These are phyloP conservation scores for Trigoniulus corallinus DNA, from an alignment of 1,140 invertebrate genomes.

Conservation along the genomic window DNA sequence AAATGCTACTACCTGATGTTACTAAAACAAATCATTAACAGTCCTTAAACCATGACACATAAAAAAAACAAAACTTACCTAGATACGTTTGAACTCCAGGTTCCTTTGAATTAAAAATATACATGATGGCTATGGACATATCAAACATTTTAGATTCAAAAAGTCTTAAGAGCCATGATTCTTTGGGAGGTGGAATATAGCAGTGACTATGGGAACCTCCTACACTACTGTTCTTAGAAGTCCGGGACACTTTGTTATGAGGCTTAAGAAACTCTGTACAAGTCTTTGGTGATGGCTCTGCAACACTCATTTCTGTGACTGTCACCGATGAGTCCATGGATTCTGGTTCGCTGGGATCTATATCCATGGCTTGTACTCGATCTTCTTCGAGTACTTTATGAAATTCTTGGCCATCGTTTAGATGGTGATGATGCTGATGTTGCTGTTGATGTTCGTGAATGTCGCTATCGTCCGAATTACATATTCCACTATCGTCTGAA, in stretches of 20 bases:
- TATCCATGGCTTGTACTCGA: constrained; percentile 8
- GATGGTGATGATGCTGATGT: constrained; percentile 1
- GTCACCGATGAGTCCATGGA: constrained; percentile 35
- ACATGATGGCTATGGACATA: constrained; percentile 93
- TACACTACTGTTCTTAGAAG: constrained; percentile 9
- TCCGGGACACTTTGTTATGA: not conserved
- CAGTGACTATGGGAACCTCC: too few species aligned
- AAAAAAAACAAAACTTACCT: constrained; percentile 34
- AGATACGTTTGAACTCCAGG: constrained; percentile 90
- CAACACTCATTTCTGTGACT: constrained; percentile 24
- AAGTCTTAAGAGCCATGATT: constrained; percentile 59
- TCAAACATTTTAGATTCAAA: constrained; percentile 95
- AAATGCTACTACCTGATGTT: too few species aligned
- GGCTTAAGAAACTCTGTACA: not conserved
- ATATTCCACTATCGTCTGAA: constrained; percentile 68
- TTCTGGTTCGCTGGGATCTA: constrained; percentile 44
- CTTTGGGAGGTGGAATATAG: too few species aligned
- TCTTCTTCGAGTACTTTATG: constrained; percentile 8
- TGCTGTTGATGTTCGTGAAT: constrained; percentile 12
- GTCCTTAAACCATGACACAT: too few species aligned
- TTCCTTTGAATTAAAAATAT: constrained; percentile 97
- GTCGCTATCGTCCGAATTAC: constrained; percentile 49
- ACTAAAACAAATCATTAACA: too few species aligned
- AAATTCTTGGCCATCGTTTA: not conserved
- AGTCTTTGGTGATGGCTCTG: constrained; percentile 12